These are phyloP conservation scores for Acyrthosiphon pisum DNA, from an alignment of 1,140 invertebrate genomes.

Conservation along the genomic window DNA sequence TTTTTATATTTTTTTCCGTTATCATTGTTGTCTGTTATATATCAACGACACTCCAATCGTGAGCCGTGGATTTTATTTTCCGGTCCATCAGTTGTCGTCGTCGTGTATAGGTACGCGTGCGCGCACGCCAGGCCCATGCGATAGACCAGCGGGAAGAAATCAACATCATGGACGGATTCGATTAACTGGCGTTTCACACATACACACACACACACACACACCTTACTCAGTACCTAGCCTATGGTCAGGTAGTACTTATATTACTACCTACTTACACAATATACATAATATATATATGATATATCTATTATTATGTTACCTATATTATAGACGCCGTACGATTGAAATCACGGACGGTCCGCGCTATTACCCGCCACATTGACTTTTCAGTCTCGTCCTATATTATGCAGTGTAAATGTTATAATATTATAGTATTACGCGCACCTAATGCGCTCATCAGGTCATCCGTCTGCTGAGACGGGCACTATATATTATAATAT, in stretches of 20 bases:
- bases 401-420: background rate
- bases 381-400: background rate
- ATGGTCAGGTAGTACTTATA: background rate
- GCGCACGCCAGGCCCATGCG: background rate
- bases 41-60: conserved; percentile 13
- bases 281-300: background rate
- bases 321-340: no score
- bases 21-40: background rate
- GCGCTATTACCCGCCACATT: background rate
- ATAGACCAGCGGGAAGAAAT: background rate
- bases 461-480: background rate
- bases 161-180: background rate
- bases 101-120: background rate
- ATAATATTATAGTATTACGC: no score
- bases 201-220: no score
- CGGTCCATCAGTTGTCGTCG: conserved; percentile 20
- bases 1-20: background rate
- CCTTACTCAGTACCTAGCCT: background rate
- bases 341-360: background rate
- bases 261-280: background rate
- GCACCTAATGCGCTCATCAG: no score
- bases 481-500: background rate
- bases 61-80: background rate
- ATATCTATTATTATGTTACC: no score
- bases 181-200: background rate